These are phyloP conservation scores for Sitta carolinensis DNA, from an alignment of 2,797 vertebrate species.

Conservation along the genomic window DNA sequence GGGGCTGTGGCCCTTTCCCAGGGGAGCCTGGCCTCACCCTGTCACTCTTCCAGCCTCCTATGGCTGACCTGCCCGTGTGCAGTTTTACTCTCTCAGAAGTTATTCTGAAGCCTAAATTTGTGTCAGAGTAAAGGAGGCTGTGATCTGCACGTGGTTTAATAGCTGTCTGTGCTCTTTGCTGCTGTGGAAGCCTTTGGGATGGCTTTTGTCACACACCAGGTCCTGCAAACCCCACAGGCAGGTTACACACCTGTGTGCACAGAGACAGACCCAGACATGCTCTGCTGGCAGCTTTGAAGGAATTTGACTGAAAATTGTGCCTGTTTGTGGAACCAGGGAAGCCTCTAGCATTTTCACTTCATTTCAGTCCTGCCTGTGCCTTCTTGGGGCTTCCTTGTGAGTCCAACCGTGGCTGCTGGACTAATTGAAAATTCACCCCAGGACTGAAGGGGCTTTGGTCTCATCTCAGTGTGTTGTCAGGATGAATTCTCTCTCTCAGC, in stretches of 20 bases:
- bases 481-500: background rate
- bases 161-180: background rate
- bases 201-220: background rate
- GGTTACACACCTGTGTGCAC: accelerated
- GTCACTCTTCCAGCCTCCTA: accelerated
- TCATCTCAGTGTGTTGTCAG: background rate
- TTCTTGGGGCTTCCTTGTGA: background rate
- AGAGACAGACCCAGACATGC: background rate
- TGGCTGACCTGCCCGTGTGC: background rate
- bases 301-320: background rate
- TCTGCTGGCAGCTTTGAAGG: background rate
- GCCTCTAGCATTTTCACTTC: background rate
- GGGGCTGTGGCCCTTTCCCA: accelerated
- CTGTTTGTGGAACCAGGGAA: background rate
- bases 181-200: background rate
- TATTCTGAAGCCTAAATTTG: background rate
- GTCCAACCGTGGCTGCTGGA: background rate
- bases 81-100: background rate
- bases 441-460: background rate
- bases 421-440: background rate
- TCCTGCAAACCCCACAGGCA: background rate
- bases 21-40: background rate
- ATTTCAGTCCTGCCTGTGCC: background rate
- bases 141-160: background rate
- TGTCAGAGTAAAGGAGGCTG: background rate